Conservation (phyloP, 2,888 invertebrate species). For the Plemyria rubiginata region DNA sequence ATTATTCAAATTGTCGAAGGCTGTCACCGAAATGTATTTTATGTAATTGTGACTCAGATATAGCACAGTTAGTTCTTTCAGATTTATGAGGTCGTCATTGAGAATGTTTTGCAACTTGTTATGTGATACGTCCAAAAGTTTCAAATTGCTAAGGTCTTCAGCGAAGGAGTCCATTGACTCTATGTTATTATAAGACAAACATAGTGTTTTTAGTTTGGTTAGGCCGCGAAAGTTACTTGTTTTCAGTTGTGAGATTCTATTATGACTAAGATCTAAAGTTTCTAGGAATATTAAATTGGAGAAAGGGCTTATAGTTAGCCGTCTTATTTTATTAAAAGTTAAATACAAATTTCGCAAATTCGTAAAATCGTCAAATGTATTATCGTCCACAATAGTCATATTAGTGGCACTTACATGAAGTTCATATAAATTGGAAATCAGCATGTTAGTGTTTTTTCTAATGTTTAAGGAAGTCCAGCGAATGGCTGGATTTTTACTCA, state of each 20-base stretch:
- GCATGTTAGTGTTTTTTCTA: conserved; percentile 63
- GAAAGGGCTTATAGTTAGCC: conserved; percentile 94
- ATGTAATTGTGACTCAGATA: conserved; percentile 93
- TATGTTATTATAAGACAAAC: conserved; percentile 93
- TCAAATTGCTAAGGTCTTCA: conserved; percentile 89
- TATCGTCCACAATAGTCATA: conserved; percentile 83
- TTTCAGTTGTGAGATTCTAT: conserved; percentile 92
- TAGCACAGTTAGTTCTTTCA: conserved; percentile 91
- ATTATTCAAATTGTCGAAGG: conserved; percentile 91
- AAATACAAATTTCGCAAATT: conserved; percentile 91
- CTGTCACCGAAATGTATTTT: conserved; percentile 90
- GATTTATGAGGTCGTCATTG: conserved; percentile 90
- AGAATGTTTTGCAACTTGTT: conserved; percentile 92
- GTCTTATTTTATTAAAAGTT: conserved; percentile 90
- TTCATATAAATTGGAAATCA: conserved; percentile 73
- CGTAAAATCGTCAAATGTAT: conserved; percentile 91
- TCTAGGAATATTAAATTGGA: conserved; percentile 89
- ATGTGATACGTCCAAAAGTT: conserved; percentile 92
- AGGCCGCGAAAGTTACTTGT: conserved; percentile 93
- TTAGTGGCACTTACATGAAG: conserved; percentile 75
- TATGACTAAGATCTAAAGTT: conserved; percentile 92
- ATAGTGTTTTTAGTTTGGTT: conserved; percentile 89
- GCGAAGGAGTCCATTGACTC: conserved; percentile 93
- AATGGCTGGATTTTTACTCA: conserved; percentile 73
- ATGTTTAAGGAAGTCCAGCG: conserved; percentile 62